Percentiles rank a stretch among this genome's conserved stretches.
Conservation (phyloP, 2,888 invertebrate genomes). For the Drosophila meridiana region DNA sequence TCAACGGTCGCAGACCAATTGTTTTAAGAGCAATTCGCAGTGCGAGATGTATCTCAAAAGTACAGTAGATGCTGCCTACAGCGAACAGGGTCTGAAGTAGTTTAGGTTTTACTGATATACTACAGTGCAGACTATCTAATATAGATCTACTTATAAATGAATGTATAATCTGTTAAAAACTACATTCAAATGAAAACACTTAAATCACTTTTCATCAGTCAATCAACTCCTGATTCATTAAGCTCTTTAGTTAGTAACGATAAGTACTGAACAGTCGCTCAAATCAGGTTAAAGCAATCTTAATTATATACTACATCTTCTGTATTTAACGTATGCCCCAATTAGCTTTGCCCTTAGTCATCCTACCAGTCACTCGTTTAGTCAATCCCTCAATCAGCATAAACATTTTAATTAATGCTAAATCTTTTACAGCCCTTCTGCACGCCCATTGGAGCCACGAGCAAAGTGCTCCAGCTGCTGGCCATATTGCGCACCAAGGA, state of each 20-base stretch:
- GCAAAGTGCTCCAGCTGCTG: slow-evolving; percentile 91
- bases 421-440: slow-evolving; percentile 81
- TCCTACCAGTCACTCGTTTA: not conserved
- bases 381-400: not conserved
- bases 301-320: too few relatives aligned
- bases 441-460: slow-evolving; percentile 91
- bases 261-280: too few relatives aligned
- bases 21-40: slow-evolving; percentile 30
- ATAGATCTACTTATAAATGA: not conserved
- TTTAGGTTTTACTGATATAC: not conserved
- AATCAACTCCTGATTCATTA: not conserved
- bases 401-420: not conserved
- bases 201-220: not conserved
- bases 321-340: too few relatives aligned
- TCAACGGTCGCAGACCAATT: slow-evolving; percentile 17
- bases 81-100: not conserved
- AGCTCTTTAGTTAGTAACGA: not conserved
- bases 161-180: too few relatives aligned
- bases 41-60: not conserved
- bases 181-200: not conserved
- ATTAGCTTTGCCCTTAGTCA: too few relatives aligned
- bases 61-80: not conserved
- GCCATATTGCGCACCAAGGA: slow-evolving; percentile 90
- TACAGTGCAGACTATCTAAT: not conserved
- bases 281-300: not conserved